These are phyloP conservation scores for Toxotes chatareus DNA, from an alignment of 2,113 vertebrate species.

Conservation along the genomic window DNA sequence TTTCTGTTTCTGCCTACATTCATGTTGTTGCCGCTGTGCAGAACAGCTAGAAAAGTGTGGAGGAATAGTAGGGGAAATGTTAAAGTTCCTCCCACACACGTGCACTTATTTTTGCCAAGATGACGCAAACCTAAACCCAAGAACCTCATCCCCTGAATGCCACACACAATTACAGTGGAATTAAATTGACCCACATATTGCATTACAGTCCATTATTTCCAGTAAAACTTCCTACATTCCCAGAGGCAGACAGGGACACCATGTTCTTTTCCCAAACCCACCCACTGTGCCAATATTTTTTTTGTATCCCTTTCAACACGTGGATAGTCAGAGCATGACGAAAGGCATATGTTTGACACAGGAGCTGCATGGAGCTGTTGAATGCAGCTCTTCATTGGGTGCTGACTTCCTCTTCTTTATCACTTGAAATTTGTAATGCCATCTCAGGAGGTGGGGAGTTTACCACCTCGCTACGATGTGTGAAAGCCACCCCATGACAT, in stretches of 20 bases:
- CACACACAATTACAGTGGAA: slow-evolving; percentile 13
- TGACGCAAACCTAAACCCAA: neutral
- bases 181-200: neutral
- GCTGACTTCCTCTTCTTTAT: neutral
- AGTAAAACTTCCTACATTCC: slow-evolving; percentile 1
- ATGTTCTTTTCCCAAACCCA: slow-evolving; percentile 16
- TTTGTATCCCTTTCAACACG: neutral
- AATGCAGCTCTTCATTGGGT: neutral
- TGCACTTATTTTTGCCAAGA: neutral
- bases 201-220: neutral
- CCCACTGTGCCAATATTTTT: neutral
- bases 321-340: neutral
- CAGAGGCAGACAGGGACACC: slow-evolving; percentile 23
- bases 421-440: neutral
- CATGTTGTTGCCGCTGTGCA: neutral
- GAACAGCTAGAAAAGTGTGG: neutral
- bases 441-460: slow-evolving; percentile 33
- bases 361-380: neutral
- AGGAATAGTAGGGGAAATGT: neutral
- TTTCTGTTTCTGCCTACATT: neutral
- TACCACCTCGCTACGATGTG: slow-evolving; percentile 14
- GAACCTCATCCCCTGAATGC: neutral
- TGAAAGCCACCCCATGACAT: slow-evolving; percentile 56
- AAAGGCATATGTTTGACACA: neutral
- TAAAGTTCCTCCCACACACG: neutral